phyloP scores from a whole-genome alignment of 2,797 vertebrate species.

The Calcarius lapponicus region DNA sequence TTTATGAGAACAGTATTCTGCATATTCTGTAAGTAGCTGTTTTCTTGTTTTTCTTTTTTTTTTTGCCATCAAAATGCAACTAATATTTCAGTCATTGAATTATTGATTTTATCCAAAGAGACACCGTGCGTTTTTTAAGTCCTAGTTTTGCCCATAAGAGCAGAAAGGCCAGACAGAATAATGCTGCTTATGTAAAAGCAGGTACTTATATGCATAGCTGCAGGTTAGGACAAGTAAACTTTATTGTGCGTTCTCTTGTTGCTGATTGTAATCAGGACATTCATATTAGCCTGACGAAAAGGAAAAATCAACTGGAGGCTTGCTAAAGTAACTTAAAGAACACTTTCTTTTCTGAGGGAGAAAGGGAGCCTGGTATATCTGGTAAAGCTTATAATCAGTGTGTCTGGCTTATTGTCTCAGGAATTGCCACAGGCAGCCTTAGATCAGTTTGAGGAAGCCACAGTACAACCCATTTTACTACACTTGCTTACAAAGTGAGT shows the following conservation, averaged over 20 bases:
- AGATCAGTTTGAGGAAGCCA: background rate
- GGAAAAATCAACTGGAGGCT: background rate
- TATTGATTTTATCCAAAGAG: background rate
- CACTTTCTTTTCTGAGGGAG: background rate
- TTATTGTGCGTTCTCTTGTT: constrained; percentile 44
- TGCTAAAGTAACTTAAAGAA: constrained; percentile 16
- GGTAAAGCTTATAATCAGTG: background rate
- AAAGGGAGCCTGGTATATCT: background rate
- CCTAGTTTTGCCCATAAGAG: background rate
- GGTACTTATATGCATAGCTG: background rate
- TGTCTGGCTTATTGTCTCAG: background rate
- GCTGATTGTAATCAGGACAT: constrained; percentile 35
- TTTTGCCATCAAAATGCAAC: background rate
- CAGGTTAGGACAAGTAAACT: constrained; percentile 52
- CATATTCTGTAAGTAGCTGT: background rate
- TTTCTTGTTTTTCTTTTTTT: background rate
- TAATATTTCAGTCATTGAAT: background rate
- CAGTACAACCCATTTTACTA: background rate
- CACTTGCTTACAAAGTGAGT: background rate
- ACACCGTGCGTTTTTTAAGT: background rate
- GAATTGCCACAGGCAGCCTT: background rate
- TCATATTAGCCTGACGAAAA: constrained; percentile 21
- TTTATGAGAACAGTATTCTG: background rate
- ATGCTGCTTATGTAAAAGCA: background rate
- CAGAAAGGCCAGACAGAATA: constrained; percentile 20